A percentile compares a stretch with the other conserved stretches of the same genome.
Evolutionary conservation across 2,888 invertebrate genomes (phyloP).

Genomic region (Pimpla rufipes): DNA sequence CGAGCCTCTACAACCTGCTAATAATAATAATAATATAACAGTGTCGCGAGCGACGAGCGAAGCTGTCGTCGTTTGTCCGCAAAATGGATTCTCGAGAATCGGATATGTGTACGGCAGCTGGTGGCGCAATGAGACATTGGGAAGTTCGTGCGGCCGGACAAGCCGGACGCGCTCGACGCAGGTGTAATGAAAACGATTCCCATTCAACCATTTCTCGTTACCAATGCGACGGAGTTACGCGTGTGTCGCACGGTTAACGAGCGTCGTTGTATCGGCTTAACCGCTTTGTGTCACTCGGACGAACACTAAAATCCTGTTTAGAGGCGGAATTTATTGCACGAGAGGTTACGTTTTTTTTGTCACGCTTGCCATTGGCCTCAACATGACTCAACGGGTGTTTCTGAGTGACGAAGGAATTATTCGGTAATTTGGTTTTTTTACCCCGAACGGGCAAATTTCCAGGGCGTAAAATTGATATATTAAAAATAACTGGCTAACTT

Average conservation of each 20-base stretch:
- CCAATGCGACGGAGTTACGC: neutral
- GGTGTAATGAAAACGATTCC: slow-evolving; percentile 10
- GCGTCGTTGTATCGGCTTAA: neutral
- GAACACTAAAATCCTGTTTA: neutral
- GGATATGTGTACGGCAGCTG: neutral
- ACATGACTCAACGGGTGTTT: neutral
- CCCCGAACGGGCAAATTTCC: too few relatives aligned
- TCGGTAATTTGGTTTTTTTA: too few relatives aligned
- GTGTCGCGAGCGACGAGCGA: slow-evolving; percentile 38
- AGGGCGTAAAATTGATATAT: too few relatives aligned
- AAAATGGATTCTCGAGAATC: slow-evolving; percentile 64
- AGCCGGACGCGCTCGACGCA: slow-evolving; percentile 49
- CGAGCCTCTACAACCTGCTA: too few relatives aligned
- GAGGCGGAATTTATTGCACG: neutral
- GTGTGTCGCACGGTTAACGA: neutral
- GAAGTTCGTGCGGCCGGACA: too few relatives aligned
- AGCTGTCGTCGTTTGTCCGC: slow-evolving; percentile 57
- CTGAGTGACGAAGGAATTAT: neutral
- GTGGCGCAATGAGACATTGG: slow-evolving; percentile 56
- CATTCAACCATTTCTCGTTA: slow-evolving; percentile 26
- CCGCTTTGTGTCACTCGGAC: neutral
- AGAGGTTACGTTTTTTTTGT: neutral
- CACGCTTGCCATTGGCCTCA: neutral
- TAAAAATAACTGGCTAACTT: too few relatives aligned
- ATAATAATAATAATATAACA: too few relatives aligned